Percentiles rank a stretch among this genome's conserved stretches.
These are phyloP conservation scores for Oreochromis grahami DNA, from an alignment of 2,797 vertebrate species.

Conservation along the genomic window DNA sequence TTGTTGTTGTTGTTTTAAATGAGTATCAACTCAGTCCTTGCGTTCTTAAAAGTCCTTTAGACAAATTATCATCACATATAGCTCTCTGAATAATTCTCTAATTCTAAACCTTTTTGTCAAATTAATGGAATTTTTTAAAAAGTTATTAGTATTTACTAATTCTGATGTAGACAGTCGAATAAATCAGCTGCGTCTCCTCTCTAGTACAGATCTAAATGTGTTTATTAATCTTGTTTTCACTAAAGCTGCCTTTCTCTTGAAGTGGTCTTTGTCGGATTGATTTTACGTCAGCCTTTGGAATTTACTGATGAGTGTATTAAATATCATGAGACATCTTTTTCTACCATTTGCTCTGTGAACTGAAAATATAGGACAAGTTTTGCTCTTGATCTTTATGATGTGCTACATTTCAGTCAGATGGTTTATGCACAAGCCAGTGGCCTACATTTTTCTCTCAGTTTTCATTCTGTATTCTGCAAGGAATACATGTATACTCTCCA, in stretches of 20 bases:
- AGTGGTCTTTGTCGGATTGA: not conserved
- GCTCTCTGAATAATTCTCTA: not conserved
- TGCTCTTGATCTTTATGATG: not conserved
- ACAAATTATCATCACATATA: not conserved
- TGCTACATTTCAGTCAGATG: not conserved
- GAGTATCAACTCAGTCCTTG: not conserved
- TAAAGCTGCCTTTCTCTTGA: conserved; percentile 8
- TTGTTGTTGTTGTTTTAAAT: not conserved
- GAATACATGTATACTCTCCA: not conserved
- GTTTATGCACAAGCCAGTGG: not conserved
- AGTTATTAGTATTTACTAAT: not conserved
- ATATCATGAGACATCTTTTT: not conserved
- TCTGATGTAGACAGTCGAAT: not conserved
- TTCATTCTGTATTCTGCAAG: not conserved
- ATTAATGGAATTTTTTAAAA: not conserved
- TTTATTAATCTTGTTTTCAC: conserved; percentile 19
- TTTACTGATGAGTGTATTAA: not conserved
- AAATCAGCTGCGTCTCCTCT: not conserved
- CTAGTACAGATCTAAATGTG: not conserved
- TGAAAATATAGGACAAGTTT: not conserved
- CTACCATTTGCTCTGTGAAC: not conserved
- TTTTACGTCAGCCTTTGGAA: not conserved
- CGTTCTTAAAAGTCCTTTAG: not conserved
- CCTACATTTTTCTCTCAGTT: not conserved
- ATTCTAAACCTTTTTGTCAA: not conserved